Percentiles rank a stretch among this genome's conserved stretches.
Evolutionary conservation across 2,113 vertebrate genomes (phyloP).

Genomic region (Phoenicopterus ruber): DNA sequence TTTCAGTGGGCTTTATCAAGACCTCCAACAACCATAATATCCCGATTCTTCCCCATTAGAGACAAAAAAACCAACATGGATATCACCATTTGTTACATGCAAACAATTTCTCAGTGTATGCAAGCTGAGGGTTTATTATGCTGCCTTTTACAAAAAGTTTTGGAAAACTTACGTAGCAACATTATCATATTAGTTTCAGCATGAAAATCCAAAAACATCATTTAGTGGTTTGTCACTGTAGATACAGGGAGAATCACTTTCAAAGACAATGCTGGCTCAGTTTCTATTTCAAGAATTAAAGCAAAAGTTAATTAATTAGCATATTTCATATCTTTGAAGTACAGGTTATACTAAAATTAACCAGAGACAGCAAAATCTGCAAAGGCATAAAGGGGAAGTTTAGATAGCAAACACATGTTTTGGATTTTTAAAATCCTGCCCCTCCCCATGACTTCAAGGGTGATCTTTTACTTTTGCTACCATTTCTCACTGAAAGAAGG

Average conservation of each 20-base stretch:
- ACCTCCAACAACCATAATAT: background rate
- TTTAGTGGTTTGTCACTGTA: background rate
- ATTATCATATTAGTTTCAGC: background rate
- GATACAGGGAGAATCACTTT: background rate
- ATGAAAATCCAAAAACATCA: background rate
- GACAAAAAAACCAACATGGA: background rate
- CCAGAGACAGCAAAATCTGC: background rate
- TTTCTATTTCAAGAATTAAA: constrained; percentile 4
- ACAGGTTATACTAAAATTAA: background rate
- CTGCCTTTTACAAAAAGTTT: background rate
- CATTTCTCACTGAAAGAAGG: background rate
- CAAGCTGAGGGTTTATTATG: background rate
- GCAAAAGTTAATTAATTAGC: background rate
- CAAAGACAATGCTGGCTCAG: background rate
- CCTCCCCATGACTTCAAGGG: background rate
- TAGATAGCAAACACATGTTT: background rate
- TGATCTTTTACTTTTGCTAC: background rate
- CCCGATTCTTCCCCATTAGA: background rate
- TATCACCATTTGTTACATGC: background rate
- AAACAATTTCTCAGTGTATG: background rate
- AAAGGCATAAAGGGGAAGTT: background rate
- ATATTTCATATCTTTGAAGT: background rate
- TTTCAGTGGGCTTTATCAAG: background rate
- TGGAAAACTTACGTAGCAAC: background rate
- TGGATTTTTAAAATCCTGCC: background rate